Base-by-base conservation (phyloP, 2,888 invertebrate genomes). In the Agapostemon virescens region DNA sequence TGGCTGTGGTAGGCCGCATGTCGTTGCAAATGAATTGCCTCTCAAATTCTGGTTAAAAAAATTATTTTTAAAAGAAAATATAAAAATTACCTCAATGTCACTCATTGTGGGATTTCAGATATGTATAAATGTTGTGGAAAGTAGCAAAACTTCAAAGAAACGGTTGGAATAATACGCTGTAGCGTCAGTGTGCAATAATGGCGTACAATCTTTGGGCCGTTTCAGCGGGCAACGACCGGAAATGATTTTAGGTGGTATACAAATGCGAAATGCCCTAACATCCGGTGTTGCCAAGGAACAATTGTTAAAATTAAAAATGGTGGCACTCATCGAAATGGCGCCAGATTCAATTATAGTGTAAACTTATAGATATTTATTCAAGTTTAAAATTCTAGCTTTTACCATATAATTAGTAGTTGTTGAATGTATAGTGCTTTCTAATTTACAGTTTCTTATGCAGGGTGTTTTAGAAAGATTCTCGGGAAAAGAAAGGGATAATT, bases 211-310 rank as follows among this genome's bases (percentile, higher is more conserved):
- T 71, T 72, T 82, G 70, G 70, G 64, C 77, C 61, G 85, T 79
- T 72, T 79, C 81, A 84, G 78, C 86, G 84, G 81, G 86, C 69
- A 86, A 86, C 74, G 71, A 73, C 75, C 83, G 87, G 78, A 85
- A 85, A 77, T 85, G 75, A 79, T 74, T 74, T 30, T 11, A 67
- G 69, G 45, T 52, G 58, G 49, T 61, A 83, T 79, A 78, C 77
- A 83, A 85, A 81, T 77, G 79, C 82, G 75, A 74, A 85, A 79
- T 67, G 61, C 77, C 45, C 79, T 82, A 89, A 90, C 88, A 90
- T 89, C 88, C 90, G 89, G 88, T 82, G 90, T 90, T 90, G 88
- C 89, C 86, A 87, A 86, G 89, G 85, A 79, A 89, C 88, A 70
- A 69, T 73, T 70, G 80, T 80, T 77, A 72, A 58, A 68, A 84